Conservation (phyloP, 2,113 vertebrate species). For the Amphiprion percula region DNA sequence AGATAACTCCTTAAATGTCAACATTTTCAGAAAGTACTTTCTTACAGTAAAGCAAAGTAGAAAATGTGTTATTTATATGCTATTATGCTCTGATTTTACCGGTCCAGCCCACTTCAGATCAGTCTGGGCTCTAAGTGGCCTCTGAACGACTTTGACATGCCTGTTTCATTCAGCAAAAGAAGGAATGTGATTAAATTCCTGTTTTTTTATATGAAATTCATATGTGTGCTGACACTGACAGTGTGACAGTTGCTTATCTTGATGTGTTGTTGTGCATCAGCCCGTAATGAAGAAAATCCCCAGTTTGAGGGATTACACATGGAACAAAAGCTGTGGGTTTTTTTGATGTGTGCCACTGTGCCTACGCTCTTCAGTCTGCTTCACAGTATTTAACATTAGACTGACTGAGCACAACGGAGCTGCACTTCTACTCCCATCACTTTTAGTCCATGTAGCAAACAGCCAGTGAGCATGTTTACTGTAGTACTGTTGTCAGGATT, state of each 20-base stretch:
- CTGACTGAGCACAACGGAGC: constrained; percentile 38
- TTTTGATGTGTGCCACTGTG: neutral
- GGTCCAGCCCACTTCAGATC: too few relatives aligned
- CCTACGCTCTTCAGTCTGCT: constrained; percentile 31
- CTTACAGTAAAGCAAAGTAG: too few relatives aligned
- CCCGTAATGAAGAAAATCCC: neutral
- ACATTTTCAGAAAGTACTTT: too few relatives aligned
- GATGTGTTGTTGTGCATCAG: neutral
- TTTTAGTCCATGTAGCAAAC: constrained; percentile 10
- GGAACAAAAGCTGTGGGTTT: neutral
- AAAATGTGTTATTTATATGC: too few relatives aligned
- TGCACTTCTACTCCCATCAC: constrained; percentile 21
- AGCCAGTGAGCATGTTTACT: constrained; percentile 22
- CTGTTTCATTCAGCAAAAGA: too few relatives aligned
- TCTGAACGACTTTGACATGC: too few relatives aligned
- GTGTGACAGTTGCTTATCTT: neutral
- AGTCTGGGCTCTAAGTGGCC: too few relatives aligned
- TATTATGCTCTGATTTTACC: too few relatives aligned
- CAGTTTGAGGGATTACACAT: neutral
- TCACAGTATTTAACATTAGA: constrained; percentile 30
- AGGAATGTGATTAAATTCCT: too few relatives aligned
- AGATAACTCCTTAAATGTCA: too few relatives aligned
- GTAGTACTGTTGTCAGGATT: constrained; percentile 22
- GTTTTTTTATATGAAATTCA: neutral
- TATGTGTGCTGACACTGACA: neutral